Base-by-base conservation (phyloP, 2,797 vertebrate genomes). In the Cuniculus paca region DNA sequence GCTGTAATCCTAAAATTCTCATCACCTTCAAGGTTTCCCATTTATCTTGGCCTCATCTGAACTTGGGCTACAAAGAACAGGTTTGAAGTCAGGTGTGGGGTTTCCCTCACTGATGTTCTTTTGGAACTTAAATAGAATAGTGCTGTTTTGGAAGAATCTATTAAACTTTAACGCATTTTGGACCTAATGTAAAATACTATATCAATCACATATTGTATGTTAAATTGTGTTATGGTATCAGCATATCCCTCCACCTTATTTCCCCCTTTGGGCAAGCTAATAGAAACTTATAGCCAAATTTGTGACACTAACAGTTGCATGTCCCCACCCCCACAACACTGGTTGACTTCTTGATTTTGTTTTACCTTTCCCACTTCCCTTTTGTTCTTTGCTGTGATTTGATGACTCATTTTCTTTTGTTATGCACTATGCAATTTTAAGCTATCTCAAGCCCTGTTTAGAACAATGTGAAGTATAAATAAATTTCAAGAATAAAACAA, bases 391-490 rank as follows among this genome's bases (percentile, higher is more conserved):
- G n/a, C 85, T 48, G 50, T 89, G 50, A 91, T 63, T 92, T 95
- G 34, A 6, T 95, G 94, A 96, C 68, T 95, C 84, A 88, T 93
- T 97, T 97, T 81, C 89, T 95, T 92, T 89, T 92, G 75, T 75
- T 78, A 77, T 74, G 39, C 26, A 84, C 83, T 42, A 58, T 48
- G 80, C 13, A 91, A 96, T 95, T 97, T 97, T 79, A 96, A 96
- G 86, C 75, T 31, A 80, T 90, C 65, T 96, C 74, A 74, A 92
- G 26, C 24, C 12, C 6, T 63, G 91, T 95, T 96, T 91, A 78
- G 94, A 96, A 95, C 77, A 94, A 85, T 85, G 52, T 34, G 88
- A 94, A 48, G 72, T 79, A 97, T 88, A 97, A 97, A 97, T 96
- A 96, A 89, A 93, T 45, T 94, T 20, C 80, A 56, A 94, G 60